Conservation (phyloP, 2,113 vertebrate genomes). For the Laterallus jamaicensis region DNA sequence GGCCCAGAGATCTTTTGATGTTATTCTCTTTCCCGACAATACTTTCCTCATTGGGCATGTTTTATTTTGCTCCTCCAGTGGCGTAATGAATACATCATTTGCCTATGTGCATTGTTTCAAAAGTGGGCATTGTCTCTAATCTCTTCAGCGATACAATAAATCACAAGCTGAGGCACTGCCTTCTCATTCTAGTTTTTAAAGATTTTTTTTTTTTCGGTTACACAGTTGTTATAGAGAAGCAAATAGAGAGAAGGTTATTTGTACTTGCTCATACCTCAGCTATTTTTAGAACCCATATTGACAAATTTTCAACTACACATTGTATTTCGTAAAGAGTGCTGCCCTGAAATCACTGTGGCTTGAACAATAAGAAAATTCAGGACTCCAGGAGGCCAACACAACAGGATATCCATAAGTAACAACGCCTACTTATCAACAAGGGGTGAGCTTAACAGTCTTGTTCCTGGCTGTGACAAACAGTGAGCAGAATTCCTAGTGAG, state of each 20-base stretch:
- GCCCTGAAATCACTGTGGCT: slow-evolving; percentile 72
- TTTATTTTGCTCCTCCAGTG: background rate
- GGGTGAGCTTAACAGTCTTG: slow-evolving; percentile 61
- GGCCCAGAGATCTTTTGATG: background rate
- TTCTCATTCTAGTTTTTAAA: slow-evolving; percentile 33
- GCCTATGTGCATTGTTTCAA: slow-evolving; percentile 14
- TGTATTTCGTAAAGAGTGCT: slow-evolving; percentile 69
- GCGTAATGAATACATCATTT: background rate
- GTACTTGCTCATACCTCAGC: slow-evolving; percentile 50
- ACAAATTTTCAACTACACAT: slow-evolving; percentile 72
- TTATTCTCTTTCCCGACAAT: background rate
- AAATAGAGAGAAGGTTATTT: slow-evolving; percentile 57
- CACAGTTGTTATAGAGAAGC: slow-evolving; percentile 47
- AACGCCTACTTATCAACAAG: slow-evolving; percentile 73
- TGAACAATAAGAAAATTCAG: slow-evolving; percentile 79
- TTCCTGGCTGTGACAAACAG: slow-evolving; percentile 67
- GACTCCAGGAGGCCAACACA: slow-evolving; percentile 66
- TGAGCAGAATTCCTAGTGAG: slow-evolving; percentile 69
- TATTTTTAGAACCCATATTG: slow-evolving; percentile 72
- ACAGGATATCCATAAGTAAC: slow-evolving; percentile 78
- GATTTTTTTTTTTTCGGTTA: slow-evolving; percentile 7
- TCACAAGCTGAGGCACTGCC: background rate
- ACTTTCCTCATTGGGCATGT: background rate
- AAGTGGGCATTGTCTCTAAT: slow-evolving; percentile 34
- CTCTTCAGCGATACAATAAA: slow-evolving; percentile 26